Conservation (phyloP, 2,888 invertebrate genomes). For the Drosophila bunnanda region DNA sequence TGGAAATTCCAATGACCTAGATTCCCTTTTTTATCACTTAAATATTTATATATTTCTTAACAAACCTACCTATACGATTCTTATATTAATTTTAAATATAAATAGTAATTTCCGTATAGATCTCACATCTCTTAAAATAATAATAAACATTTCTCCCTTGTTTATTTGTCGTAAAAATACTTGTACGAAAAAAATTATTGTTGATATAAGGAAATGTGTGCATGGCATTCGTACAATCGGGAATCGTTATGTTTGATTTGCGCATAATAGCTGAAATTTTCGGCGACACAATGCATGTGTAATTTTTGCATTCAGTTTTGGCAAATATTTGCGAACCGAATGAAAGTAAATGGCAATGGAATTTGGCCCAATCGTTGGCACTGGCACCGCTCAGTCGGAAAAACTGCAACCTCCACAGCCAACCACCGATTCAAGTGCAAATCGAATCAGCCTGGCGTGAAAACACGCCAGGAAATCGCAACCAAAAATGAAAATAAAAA, state of each 20-base stretch:
- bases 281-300: constrained; percentile 19
- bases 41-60: too few relatives aligned
- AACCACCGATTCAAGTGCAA: constrained; percentile 54
- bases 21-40: too few relatives aligned
- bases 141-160: constrained; percentile 2
- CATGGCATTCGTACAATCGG: constrained; percentile 17
- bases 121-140: background rate
- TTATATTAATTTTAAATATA: background rate
- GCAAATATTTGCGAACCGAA: constrained; percentile 37
- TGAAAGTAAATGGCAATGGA: constrained; percentile 35
- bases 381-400: constrained; percentile 16
- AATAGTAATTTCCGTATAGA: background rate
- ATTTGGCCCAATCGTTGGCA: constrained; percentile 31
- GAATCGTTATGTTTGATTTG: constrained; percentile 25
- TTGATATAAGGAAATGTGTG: constrained; percentile 8
- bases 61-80: too few relatives aligned
- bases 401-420: constrained; percentile 26
- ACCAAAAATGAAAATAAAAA: constrained; percentile 17
- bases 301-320: constrained; percentile 27
- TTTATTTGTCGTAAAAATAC: background rate
- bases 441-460: constrained; percentile 58
- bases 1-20: too few relatives aligned
- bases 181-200: constrained; percentile 11
- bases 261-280: constrained; percentile 22
- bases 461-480: constrained; percentile 50